Base-by-base conservation (phyloP, 1,140 invertebrate species). In the Campoletis sonorensis region DNA sequence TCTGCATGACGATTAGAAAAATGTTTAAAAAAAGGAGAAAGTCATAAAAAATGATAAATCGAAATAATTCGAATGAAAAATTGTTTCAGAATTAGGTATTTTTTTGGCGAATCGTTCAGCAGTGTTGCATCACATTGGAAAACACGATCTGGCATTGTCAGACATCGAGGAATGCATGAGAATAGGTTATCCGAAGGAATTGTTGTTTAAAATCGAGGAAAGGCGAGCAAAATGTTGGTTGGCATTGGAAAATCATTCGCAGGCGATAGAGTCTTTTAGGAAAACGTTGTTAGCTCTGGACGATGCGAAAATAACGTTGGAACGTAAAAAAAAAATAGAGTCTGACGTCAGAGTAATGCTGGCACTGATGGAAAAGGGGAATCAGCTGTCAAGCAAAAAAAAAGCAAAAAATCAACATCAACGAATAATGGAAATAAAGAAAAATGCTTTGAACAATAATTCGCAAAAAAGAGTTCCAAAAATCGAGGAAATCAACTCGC, bases 81-180 rank as follows among this genome's bases (percentile, higher is more conserved):
- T 10, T 10, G 54, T 58, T 58, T n/a, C 54, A 58, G 54, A 58
- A 58, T 21, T 97, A 1, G 93, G 96, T 0, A 94, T 98, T 58
- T 93, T 96, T 3, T 93, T 96, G 82, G 97, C 96, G 4, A 99
- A 98, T 90, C 94, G 98, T 73, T 98, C 97, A 15, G 97, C 97
- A 0, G 95, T 96, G 0, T 92, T 98, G 5, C 97, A 96, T 87
- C 96, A 98, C 88, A 87, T 98, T 87, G 92, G 95, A 73, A 93
- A 95, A 79, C 95, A 95, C 89, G 92, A 95, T 84, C 91, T 94
- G 30, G 93, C 95, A 0, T 86, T 97, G 16, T 87, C 91, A 8
- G 97, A 98, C 87, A 95, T 96, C 33, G 91, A 94, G n/a, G 90
- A 94, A 45, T 95, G 96, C 11, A 86, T 97, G 0, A 89, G 93